Evolutionary conservation across 2,797 vertebrate species (phyloP), one percentile per base, ranked within the genome.

Genomic region (Semotilus atromaculatus): DNA sequence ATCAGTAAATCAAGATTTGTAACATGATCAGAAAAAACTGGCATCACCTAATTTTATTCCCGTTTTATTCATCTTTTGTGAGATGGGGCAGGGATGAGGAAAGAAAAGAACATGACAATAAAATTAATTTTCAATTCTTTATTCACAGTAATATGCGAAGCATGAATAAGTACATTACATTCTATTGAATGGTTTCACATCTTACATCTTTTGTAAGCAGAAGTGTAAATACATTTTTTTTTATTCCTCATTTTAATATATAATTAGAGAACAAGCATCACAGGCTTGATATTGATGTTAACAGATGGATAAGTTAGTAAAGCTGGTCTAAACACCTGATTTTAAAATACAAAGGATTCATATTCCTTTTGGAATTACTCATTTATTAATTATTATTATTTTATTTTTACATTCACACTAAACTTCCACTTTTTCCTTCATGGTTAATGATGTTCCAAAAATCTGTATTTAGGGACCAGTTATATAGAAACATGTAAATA

Each of bases 131-230:
- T 1, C 53, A 79, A 38, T 26, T 26, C 62, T 88, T 88, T 88
- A 88, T 87, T 88, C 38, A 86, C 71, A 84, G 55, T 85, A 53
- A 86, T 73, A 53, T 86, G 82, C 86, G 86, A 84, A 86, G 82
- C 72, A 80, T 86, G 43, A 60, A 80, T 81, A 83, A 78, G 67
- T 78, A 82, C 38, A 87, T 70, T 78, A 85, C 48, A 53, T 5
- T 14, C 40, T 43, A 53, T 67, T 53, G 5, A 75, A 58, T 62
- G 38, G 5, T 82, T 36, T 73, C 16, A 31, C 21, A 40, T 73
- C 34, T 43, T 38, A 43, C 19, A 8, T 43, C 18, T 75, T 68
- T 86, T 45, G 23, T 48, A 60, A 72, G 74, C 66, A 38, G 43
- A 66, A 66, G 36, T 68, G 34, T 29, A 19, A 48, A 67, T 71